Percentiles rank a stretch among this genome's conserved stretches.
Evolutionary conservation across 2,888 invertebrate genomes (phyloP).

Genomic region (Rhamnusium bicolor): DNA sequence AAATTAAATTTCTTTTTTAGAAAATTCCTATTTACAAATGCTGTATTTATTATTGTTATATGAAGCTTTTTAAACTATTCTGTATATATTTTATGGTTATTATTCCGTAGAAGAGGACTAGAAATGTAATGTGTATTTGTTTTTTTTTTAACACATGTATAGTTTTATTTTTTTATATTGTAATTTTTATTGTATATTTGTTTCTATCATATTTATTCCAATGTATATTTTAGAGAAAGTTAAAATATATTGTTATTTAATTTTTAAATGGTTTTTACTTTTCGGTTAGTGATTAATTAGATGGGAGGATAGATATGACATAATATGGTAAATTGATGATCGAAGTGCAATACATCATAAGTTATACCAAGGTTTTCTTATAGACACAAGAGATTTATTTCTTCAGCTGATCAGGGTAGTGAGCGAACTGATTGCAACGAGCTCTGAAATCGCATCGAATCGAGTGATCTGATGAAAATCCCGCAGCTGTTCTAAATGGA

Average conservation of each 20-base stretch:
- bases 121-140: slow-evolving; percentile 1
- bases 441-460: too few species aligned
- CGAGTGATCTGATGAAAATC: too few species aligned
- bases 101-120: not conserved
- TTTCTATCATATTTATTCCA: slow-evolving; percentile 35
- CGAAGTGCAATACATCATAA: too few species aligned
- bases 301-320: not conserved
- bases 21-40: slow-evolving; percentile 29
- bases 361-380: too few species aligned
- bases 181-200: slow-evolving; percentile 32
- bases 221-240: slow-evolving; percentile 22
- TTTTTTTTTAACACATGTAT: slow-evolving; percentile 26
- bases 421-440: too few species aligned
- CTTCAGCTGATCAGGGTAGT: too few species aligned
- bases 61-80: slow-evolving; percentile 29
- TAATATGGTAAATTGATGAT: not conserved
- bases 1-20: slow-evolving; percentile 27
- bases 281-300: not conserved
- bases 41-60: slow-evolving; percentile 29
- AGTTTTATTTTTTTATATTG: slow-evolving; percentile 36
- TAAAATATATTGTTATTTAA: slow-evolving; percentile 39
- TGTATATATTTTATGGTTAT: slow-evolving; percentile 29
- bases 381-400: too few species aligned
- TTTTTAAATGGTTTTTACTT: not conserved
- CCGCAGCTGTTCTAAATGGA: too few species aligned